phyloP scores from a whole-genome alignment of 1,140 invertebrate genomes.

The Temnothorax nylanderi region DNA sequence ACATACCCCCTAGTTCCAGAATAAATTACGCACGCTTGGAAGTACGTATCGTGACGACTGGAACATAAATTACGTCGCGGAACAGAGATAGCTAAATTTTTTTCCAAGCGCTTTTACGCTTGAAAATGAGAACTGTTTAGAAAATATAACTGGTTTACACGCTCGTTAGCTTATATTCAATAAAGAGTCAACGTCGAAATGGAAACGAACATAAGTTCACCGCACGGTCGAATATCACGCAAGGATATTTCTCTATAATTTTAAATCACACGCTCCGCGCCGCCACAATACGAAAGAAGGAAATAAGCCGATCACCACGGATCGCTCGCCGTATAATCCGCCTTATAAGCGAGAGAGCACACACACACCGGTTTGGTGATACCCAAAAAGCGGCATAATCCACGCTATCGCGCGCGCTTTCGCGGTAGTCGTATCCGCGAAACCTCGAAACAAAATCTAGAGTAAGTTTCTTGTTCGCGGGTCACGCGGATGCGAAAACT shows the following conservation, averaged over 20 bases:
- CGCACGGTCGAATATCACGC: not conserved
- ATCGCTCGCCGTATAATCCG: slow-evolving; percentile 30
- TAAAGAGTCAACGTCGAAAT: not conserved
- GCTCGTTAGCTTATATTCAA: slow-evolving; percentile 16
- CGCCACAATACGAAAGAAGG: not conserved
- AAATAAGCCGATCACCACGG: slow-evolving; percentile 28
- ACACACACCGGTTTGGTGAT: slow-evolving; percentile 16
- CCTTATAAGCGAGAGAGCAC: slow-evolving; percentile 3
- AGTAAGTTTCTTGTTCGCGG: slow-evolving; percentile 51
- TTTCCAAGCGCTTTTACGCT: not conserved
- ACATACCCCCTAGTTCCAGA: not conserved
- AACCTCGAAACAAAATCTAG: slow-evolving; percentile 37
- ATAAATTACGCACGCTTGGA: slow-evolving; percentile 39
- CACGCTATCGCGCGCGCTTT: slow-evolving; percentile 14
- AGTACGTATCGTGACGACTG: slow-evolving; percentile 2
- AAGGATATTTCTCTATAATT: not conserved
- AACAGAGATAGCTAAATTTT: slow-evolving; percentile 1
- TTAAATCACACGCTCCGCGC: not conserved
- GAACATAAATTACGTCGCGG: slow-evolving; percentile 22
- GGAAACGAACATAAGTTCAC: not conserved
- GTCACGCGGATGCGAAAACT: slow-evolving; percentile 47
- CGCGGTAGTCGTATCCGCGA: not conserved
- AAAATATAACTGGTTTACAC: not conserved
- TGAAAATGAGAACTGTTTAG: not conserved
- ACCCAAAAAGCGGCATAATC: slow-evolving; percentile 20